phyloP scores from a whole-genome alignment of 2,113 vertebrate genomes.

The Oriolus oriolus region DNA sequence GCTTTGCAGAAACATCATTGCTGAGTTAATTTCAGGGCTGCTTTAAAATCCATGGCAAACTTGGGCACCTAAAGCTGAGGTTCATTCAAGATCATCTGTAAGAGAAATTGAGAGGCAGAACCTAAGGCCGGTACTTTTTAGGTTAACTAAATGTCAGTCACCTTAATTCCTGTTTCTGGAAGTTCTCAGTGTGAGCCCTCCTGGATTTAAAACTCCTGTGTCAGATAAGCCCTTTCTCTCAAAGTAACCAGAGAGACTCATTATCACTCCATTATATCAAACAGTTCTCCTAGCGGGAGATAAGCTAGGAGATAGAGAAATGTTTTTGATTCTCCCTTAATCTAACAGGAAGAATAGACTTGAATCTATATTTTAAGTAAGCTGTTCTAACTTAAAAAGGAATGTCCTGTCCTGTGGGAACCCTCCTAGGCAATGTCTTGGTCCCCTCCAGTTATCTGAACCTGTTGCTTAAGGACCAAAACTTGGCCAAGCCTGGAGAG shows the following conservation, averaged over 20 bases:
- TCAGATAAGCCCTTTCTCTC: neutral
- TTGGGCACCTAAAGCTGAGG: neutral
- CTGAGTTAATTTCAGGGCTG: neutral
- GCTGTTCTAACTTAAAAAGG: neutral
- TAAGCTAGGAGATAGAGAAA: neutral
- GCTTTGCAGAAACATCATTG: neutral
- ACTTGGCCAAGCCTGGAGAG: neutral
- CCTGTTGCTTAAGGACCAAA: neutral
- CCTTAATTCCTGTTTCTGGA: neutral
- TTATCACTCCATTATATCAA: slow-evolving; percentile 9
- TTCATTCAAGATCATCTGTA: neutral
- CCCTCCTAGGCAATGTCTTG: neutral
- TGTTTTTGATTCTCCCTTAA: neutral
- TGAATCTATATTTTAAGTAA: neutral
- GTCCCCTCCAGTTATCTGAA: neutral
- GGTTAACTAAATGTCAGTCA: neutral
- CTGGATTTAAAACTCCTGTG: neutral
- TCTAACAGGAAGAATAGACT: neutral
- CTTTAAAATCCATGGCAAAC: neutral
- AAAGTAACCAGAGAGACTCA: neutral
- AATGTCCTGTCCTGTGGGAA: neutral
- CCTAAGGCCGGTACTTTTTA: neutral
- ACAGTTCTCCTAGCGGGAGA: neutral
- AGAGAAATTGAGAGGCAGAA: neutral
- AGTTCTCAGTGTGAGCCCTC: neutral